Conservation (phyloP, 2,113 vertebrate genomes). For the Phodopus roborovskii region DNA sequence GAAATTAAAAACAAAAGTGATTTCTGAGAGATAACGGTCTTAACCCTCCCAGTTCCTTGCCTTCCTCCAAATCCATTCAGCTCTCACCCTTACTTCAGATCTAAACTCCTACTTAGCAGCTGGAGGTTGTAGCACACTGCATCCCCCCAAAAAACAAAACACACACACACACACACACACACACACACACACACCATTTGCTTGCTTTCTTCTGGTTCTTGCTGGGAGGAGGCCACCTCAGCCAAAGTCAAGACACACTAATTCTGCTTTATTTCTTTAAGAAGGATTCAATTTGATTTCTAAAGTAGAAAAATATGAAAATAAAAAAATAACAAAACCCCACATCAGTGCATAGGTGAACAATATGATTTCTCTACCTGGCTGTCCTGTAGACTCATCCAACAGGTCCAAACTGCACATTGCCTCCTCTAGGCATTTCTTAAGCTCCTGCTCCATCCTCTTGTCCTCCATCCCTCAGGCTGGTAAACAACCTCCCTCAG, state of each 20-base stretch:
- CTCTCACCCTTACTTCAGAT: background rate
- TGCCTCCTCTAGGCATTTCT: background rate
- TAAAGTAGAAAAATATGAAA: background rate
- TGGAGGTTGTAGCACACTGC: background rate
- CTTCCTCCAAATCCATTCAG: background rate
- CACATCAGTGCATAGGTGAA: background rate
- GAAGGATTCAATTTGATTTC: slow-evolving; percentile 36
- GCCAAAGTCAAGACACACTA: slow-evolving; percentile 42
- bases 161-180: background rate
- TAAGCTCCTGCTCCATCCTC: background rate
- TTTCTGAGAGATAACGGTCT: slow-evolving; percentile 63
- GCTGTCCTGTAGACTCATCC: background rate
- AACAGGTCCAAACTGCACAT: accelerated
- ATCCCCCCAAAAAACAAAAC: too few relatives aligned
- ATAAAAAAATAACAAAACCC: background rate
- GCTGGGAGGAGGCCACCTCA: background rate
- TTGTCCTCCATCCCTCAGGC: accelerated
- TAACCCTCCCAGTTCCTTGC: background rate
- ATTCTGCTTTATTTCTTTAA: slow-evolving; percentile 26
- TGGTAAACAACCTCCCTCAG: background rate
- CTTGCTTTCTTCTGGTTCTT: slow-evolving; percentile 53
- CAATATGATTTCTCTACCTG: background rate
- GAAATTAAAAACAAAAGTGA: slow-evolving; percentile 79
- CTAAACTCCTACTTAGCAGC: slow-evolving; percentile 4
- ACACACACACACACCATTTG: slow-evolving; percentile 18